A percentile compares a stretch with the other conserved stretches of the same genome.
Evolutionary conservation across 1,140 invertebrate genomes (phyloP).

Genomic region (Drosophila subobscura): DNA sequence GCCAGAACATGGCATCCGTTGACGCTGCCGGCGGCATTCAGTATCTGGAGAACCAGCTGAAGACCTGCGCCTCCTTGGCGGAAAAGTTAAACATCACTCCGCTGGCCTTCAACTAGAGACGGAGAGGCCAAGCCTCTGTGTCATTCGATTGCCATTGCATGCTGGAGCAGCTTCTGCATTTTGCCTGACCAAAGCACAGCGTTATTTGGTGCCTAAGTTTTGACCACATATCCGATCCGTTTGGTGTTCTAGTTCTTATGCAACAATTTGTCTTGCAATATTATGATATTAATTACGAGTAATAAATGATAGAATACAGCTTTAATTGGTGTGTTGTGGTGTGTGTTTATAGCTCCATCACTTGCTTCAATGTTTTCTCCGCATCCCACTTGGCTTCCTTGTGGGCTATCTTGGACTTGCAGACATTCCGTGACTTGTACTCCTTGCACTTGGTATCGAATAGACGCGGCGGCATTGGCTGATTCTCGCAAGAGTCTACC

Average conservation of each 20-base stretch:
- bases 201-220: slow-evolving; percentile 54
- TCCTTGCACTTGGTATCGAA: slow-evolving; percentile 52
- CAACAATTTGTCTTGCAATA: slow-evolving; percentile 27
- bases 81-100: slow-evolving; percentile 85
- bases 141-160: slow-evolving; percentile 17
- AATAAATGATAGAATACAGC: too few relatives aligned
- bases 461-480: slow-evolving; percentile 42
- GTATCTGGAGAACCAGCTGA: slow-evolving; percentile 91
- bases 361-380: neutral
- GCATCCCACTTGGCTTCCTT: slow-evolving; percentile 24
- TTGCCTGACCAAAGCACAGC: slow-evolving; percentile 63
- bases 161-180: slow-evolving; percentile 58
- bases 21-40: slow-evolving; percentile 89
- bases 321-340: neutral
- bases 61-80: slow-evolving; percentile 85
- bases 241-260: slow-evolving; percentile 16
- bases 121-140: slow-evolving; percentile 12
- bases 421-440: slow-evolving; percentile 20
- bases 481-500: slow-evolving; percentile 19
- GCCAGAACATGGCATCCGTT: slow-evolving; percentile 87
- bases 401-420: slow-evolving; percentile 34
- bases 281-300: too few relatives aligned
- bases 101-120: slow-evolving; percentile 79
- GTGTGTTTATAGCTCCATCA: neutral
- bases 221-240: slow-evolving; percentile 9